Evolutionary conservation across 2,888 invertebrate species (phyloP).

Genomic region (Caenorhabditis angaria): DNA sequence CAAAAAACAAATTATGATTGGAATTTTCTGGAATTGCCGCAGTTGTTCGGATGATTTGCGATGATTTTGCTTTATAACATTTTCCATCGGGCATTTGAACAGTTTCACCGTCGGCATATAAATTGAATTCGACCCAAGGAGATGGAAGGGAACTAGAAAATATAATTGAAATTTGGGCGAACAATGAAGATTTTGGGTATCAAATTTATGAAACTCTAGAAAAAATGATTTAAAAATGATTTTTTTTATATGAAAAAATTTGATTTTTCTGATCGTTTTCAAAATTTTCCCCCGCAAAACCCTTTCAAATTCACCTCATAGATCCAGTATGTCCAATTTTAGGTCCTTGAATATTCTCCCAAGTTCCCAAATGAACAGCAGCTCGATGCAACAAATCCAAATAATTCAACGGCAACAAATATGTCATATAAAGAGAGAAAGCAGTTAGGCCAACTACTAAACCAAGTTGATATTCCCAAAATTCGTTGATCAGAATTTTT

Average conservation of each 20-base stretch:
- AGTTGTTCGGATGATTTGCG: constrained; percentile 76
- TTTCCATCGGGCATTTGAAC: constrained; percentile 52
- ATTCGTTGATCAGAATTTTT: constrained; percentile 58
- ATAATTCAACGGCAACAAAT: constrained; percentile 80
- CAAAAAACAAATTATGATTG: constrained; percentile 86
- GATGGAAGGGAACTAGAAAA: constrained; percentile 43
- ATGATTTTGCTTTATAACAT: constrained; percentile 44
- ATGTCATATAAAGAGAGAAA: constrained; percentile 82
- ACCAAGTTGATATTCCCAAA: constrained; percentile 59
- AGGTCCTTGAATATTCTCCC: constrained; percentile 76
- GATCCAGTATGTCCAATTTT: constrained; percentile 44
- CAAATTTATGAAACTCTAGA: not conserved
- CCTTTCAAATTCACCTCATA: constrained; percentile 16
- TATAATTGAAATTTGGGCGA: constrained; percentile 5
- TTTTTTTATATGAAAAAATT: not conserved
- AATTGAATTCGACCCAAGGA: constrained; percentile 36
- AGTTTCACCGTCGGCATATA: constrained; percentile 47
- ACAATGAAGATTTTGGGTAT: no score
- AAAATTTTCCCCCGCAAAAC: not conserved
- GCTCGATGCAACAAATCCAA: constrained; percentile 86
- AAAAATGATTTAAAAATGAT: no score
- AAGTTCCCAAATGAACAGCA: constrained; percentile 84
- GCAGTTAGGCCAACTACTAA: constrained; percentile 77
- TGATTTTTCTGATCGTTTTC: not conserved
- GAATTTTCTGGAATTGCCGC: constrained; percentile 87